These are phyloP conservation scores for Lepus townsendii DNA, from an alignment of 2,797 vertebrate genomes.

Conservation along the genomic window DNA sequence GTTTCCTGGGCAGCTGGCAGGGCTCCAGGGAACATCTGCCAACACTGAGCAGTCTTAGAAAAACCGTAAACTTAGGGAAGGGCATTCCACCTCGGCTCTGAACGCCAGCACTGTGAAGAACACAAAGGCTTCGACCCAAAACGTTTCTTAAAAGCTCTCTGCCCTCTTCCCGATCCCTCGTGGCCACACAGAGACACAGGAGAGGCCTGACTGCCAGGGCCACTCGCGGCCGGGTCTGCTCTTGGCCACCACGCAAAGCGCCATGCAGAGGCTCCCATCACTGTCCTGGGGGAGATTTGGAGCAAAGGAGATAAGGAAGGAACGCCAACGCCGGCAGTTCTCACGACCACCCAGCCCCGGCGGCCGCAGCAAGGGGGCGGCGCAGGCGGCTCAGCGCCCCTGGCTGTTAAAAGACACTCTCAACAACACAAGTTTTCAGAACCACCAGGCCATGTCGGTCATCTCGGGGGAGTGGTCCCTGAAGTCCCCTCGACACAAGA, in stretches of 20 bases:
- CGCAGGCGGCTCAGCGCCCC: not conserved
- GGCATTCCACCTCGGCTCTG: not conserved
- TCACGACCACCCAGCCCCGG: not conserved
- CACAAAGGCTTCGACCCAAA: not conserved
- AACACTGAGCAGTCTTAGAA: not conserved
- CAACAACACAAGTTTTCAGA: not conserved
- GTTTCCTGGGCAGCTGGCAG: not conserved
- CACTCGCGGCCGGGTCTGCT: not conserved
- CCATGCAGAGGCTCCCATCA: not conserved
- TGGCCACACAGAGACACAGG: not conserved
- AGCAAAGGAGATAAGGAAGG: not conserved
- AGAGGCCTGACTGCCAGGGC: not conserved
- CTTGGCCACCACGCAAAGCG: not conserved
- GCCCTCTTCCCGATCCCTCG: not conserved
- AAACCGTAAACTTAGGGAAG: not conserved
- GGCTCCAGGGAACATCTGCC: not conserved
- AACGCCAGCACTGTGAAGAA: not conserved
- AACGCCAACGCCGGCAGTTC: not conserved
- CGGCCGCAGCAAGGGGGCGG: not conserved
- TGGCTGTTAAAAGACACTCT: not conserved
- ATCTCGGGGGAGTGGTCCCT: not conserved
- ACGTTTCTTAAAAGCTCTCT: not conserved
- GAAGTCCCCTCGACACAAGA: not conserved
- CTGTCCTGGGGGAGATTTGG: not conserved
- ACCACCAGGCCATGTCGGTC: not conserved